Evolutionary conservation across 2,797 vertebrate genomes (phyloP), one percentile per base, ranked within the genome.

Genomic region (Selene dorsalis): DNA sequence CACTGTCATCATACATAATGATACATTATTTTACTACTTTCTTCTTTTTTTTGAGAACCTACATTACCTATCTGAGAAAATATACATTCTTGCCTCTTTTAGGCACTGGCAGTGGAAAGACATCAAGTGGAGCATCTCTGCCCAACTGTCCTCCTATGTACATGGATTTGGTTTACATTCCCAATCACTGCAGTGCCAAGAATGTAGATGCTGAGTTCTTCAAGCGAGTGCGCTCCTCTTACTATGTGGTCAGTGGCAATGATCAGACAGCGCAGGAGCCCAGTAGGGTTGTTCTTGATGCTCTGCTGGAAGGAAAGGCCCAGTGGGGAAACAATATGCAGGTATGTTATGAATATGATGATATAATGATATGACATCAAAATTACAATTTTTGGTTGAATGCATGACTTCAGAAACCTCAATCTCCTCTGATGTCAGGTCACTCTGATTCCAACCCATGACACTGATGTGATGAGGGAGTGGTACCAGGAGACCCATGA

Each of bases 401-500:
- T 59, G 28, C 48, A 62, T 30, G 10, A 76, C 4, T 28, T 74
- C 10, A 69, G 2, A 53, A 38, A 50, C 39, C 20, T 68, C 32
- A n/a, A 35, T 69, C 39, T 20, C 85, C 20, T 62, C 39, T 84
- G 24, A 5, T 82, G 7, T 18, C 87, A 99, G 98, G 97, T 99
- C 63, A 99, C 98, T 39, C 93, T 99, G 84, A 99, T 99, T 83
- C 98, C 98, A 9, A 99, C 98, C 43, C 98, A 99, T 56, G 98
- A 99, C 91, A 98, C 98, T 0, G 98, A 99, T 87, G 97, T 99
- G 84, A 98, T 99, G 97, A 94, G 97, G 74, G 98, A 99, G 87
- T 99, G 98, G 98, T 99, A 99, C 88, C 97, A 98, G 88, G 96
- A 99, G 87, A 99, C 97, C 69, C 98, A 99, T 0, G 97, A 99